Evolutionary conservation across 2,888 invertebrate genomes (phyloP).

Genomic region (Cerastis leucographa): DNA sequence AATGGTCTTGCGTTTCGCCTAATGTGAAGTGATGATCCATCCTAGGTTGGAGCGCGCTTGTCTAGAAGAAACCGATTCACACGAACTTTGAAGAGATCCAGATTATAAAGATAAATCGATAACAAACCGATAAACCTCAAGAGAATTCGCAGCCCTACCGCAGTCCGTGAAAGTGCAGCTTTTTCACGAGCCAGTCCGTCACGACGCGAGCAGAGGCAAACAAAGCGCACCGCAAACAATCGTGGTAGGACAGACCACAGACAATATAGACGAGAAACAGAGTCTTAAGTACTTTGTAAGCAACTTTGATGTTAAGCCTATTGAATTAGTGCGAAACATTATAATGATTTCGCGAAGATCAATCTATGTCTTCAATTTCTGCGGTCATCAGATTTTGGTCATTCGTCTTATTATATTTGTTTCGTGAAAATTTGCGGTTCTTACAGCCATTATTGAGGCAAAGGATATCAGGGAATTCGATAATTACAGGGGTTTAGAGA

Average conservation of each 20-base stretch:
- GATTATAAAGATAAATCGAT: slow-evolving; percentile 11
- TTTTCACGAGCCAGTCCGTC: slow-evolving; percentile 74
- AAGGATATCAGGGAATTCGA: not conserved
- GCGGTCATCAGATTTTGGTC: not conserved
- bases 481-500: not conserved
- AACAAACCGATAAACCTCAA: slow-evolving; percentile 15
- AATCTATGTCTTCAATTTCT: not conserved
- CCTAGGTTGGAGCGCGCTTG: too few species aligned
- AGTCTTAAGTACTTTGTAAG: slow-evolving; percentile 2
- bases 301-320: not conserved
- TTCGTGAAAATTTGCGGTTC: not conserved
- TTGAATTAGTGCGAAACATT: not conserved
- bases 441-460: not conserved
- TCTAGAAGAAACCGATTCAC: too few species aligned
- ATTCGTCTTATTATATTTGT: not conserved
- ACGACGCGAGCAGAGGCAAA: slow-evolving; percentile 69
- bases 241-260: slow-evolving; percentile 67
- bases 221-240: slow-evolving; percentile 79
- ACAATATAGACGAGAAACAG: slow-evolving; percentile 24
- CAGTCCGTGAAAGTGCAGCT: slow-evolving; percentile 84
- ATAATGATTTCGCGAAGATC: not conserved
- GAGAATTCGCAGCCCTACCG: slow-evolving; percentile 55
- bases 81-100: too few species aligned
- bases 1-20: too few species aligned
- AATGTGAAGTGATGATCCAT: too few species aligned